A percentile compares a stretch with the other conserved stretches of the same genome.
These are phyloP conservation scores for Paracentrotus lividus DNA, from an alignment of 53 echinoderm and acorn worm genomes.

Conservation along the genomic window DNA sequence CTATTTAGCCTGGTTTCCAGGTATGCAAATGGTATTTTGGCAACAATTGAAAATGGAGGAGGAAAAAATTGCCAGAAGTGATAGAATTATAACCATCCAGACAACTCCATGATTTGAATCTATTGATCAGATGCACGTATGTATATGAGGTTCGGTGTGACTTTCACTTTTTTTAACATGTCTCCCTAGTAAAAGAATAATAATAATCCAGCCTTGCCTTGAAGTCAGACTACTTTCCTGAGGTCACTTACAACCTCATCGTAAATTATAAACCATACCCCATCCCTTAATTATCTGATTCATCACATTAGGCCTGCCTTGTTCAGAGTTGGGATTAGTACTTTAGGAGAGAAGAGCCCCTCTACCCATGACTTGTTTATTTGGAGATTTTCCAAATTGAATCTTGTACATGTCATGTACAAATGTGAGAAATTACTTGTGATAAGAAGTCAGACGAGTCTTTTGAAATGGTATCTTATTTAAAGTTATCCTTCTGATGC, in stretches of 20 bases:
- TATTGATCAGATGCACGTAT: neutral
- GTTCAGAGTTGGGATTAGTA: conserved; percentile 1
- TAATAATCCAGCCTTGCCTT: neutral
- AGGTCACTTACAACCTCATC: conserved; percentile 48
- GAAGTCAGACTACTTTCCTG: neutral
- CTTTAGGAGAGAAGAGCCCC: too few species aligned
- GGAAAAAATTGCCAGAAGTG: neutral
- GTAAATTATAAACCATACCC: conserved; percentile 37
- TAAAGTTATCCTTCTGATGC: too few species aligned
- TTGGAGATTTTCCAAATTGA: too few species aligned
- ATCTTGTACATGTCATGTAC: too few species aligned
- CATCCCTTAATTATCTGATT: conserved; percentile 48
- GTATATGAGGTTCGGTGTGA: neutral
- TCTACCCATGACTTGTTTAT: too few species aligned
- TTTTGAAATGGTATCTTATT: too few species aligned
- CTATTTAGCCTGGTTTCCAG: conserved; percentile 21
- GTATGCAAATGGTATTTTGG: neutral
- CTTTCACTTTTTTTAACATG: neutral
- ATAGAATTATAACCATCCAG: neutral
- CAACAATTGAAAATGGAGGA: neutral
- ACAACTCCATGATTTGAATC: neutral
- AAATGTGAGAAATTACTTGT: too few species aligned
- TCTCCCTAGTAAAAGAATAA: neutral
- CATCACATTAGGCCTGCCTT: conserved; percentile 30
- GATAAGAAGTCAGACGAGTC: too few species aligned